phyloP scores from a whole-genome alignment of 92 coral and sea anemone species.

The Ricordea florida region DNA sequence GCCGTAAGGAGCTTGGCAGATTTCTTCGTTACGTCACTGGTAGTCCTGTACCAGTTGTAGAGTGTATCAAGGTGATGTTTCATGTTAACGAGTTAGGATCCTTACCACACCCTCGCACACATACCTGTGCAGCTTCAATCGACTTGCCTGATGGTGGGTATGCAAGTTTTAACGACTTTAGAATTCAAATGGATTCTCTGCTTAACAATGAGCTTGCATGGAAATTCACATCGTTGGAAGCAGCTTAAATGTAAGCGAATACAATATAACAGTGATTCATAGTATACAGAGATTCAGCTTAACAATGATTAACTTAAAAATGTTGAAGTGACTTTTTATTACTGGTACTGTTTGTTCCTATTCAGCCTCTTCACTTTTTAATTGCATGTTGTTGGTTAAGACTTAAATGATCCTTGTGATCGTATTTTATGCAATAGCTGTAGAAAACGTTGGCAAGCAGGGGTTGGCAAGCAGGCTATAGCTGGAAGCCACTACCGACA shows the following conservation, averaged over 20 bases:
- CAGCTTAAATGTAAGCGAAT: not conserved
- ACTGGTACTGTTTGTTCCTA: conserved; percentile 4
- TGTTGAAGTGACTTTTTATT: not conserved
- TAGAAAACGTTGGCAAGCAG: conserved; percentile 10
- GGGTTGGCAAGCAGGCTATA: too few relatives aligned
- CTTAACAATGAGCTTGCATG: too few relatives aligned
- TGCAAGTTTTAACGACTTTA: too few relatives aligned
- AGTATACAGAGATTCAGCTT: too few relatives aligned
- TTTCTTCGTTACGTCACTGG: conserved; percentile 21
- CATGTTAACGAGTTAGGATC: not conserved
- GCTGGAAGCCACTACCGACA: too few relatives aligned
- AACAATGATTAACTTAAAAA: conserved; percentile 4
- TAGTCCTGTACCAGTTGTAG: conserved; percentile 10
- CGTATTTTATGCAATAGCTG: conserved; percentile 6
- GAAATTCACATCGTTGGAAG: too few relatives aligned
- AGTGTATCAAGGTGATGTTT: conserved; percentile 3
- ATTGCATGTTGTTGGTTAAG: not conserved
- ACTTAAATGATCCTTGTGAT: conserved; percentile 1
- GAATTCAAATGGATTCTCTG: too few relatives aligned
- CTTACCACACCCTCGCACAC: not conserved
- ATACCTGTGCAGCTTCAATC: not conserved
- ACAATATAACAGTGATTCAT: not conserved
- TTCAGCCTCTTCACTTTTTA: not conserved
- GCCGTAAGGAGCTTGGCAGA: not conserved
- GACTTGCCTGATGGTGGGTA: too few relatives aligned